Percentiles rank a stretch among this genome's conserved stretches.
Evolutionary conservation across 2,113 vertebrate genomes (phyloP).

Genomic region (Odobenus rosmarus): DNA sequence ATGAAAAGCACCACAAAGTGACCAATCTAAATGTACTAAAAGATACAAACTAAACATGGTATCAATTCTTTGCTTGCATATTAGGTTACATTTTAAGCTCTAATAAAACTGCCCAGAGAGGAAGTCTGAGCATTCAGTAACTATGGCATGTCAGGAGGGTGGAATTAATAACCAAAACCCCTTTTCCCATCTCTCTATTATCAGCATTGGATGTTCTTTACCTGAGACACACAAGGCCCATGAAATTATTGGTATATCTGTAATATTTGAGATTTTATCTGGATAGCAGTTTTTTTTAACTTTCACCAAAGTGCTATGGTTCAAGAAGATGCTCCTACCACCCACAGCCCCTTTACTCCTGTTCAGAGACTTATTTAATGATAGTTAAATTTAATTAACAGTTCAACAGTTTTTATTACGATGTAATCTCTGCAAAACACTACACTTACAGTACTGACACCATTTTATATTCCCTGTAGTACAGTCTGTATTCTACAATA

Average conservation of each 20-base stretch:
- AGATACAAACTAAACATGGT: background rate
- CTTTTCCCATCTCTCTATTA: background rate
- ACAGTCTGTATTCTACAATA: background rate
- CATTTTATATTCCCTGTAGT: background rate
- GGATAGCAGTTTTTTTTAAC: background rate
- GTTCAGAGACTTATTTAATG: background rate
- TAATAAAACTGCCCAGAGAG: background rate
- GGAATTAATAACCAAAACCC: background rate
- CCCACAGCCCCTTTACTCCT: background rate
- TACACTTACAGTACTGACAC: background rate
- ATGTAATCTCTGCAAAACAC: background rate
- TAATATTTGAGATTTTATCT: background rate
- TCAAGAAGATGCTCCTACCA: background rate
- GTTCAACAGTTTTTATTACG: background rate
- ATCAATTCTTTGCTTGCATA: background rate
- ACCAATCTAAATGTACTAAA: background rate
- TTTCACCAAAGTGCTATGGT: background rate
- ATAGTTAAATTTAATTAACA: conserved; percentile 17
- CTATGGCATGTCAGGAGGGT: background rate
- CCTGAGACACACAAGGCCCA: background rate
- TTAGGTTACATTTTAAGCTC: background rate
- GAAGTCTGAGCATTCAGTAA: background rate
- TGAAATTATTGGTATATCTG: background rate
- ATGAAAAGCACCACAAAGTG: background rate
- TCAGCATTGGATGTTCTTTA: background rate